Conservation (phyloP, 1,140 invertebrate genomes). For the Drosophila mayri region DNA sequence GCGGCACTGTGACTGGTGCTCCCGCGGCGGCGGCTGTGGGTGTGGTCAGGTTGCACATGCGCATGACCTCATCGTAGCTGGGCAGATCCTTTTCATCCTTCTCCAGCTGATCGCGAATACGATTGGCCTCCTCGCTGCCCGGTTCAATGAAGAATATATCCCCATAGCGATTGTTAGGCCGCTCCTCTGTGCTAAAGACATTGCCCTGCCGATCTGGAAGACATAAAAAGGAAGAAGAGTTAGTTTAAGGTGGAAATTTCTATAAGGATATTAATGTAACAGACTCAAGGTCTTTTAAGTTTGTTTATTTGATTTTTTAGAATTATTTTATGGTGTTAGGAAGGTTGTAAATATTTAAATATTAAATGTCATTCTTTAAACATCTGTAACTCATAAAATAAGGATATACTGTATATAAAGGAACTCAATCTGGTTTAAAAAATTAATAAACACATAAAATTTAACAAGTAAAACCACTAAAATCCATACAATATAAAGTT, state of each 20-base stretch:
- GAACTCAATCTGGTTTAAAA: background rate
- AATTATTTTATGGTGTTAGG: background rate
- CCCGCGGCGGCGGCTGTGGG: constrained; percentile 58
- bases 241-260: background rate
- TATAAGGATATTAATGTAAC: background rate
- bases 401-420: background rate
- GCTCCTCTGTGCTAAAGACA: constrained; percentile 58
- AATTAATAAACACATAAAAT: background rate
- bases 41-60: constrained; percentile 73
- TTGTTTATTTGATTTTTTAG: background rate
- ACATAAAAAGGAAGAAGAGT: constrained; percentile 1
- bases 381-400: background rate
- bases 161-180: constrained; percentile 54
- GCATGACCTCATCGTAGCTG: constrained; percentile 82
- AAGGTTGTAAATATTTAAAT: background rate
- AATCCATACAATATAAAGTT: background rate
- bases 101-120: constrained; percentile 77
- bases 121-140: constrained; percentile 67
- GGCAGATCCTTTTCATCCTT: constrained; percentile 82
- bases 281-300: background rate
- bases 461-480: background rate
- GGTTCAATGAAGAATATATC: constrained; percentile 81
- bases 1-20: background rate
- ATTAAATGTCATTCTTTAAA: background rate
- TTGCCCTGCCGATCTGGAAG: constrained; percentile 77